Conservation (phyloP, 1,140 invertebrate genomes). For the Eumeta japonica region DNA sequence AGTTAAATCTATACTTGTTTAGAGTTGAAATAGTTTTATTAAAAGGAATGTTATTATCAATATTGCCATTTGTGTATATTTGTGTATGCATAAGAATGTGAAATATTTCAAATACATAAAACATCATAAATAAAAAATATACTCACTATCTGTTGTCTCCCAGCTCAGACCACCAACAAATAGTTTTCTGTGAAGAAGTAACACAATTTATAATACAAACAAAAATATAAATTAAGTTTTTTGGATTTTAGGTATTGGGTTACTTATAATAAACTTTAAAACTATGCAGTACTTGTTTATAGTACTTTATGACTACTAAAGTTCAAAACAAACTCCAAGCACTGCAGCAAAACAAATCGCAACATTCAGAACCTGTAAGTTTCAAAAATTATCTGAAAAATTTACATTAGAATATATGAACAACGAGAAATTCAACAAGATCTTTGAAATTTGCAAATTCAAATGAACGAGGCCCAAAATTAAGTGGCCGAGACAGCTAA, state of each 20-base stretch:
- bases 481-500: conserved; percentile 56
- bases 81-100: too few species aligned
- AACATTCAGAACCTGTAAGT: conserved; percentile 53
- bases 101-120: conserved; percentile 5
- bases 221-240: conserved; percentile 21
- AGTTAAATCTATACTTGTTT: too few species aligned
- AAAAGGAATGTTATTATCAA: too few species aligned
- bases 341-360: conserved; percentile 60
- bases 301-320: conserved; percentile 58
- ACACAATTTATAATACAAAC: conserved; percentile 26
- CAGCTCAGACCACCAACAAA: conserved; percentile 97
- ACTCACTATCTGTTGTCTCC: conserved; percentile 97
- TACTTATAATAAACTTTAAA: conserved; percentile 55
- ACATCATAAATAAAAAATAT: conserved; percentile 15
- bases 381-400: conserved; percentile 55
- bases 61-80: too few species aligned
- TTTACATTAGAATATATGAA: conserved; percentile 41
- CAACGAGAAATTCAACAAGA: conserved; percentile 45
- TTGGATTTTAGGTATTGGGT: conserved; percentile 22
- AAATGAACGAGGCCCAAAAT: conserved; percentile 53
- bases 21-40: conserved; percentile 6
- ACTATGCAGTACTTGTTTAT: conserved; percentile 61
- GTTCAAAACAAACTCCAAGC: conserved; percentile 59
- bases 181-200: conserved; percentile 84
- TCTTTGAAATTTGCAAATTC: conserved; percentile 55